These are phyloP conservation scores for Lithophane socia DNA, from an alignment of 2,888 invertebrate species.

Conservation along the genomic window DNA sequence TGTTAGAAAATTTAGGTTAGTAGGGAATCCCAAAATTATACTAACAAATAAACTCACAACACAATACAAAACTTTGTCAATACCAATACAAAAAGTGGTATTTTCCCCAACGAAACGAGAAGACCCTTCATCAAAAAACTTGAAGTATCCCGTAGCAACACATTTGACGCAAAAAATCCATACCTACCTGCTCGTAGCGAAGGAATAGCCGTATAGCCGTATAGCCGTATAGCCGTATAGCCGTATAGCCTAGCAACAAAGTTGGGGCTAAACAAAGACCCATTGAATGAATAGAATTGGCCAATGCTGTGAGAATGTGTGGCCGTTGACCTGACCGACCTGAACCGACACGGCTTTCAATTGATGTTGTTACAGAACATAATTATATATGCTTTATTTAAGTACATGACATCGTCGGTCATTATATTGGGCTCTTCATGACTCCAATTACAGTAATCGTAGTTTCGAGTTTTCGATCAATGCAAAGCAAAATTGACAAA, in stretches of 20 bases:
- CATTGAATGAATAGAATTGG: slow-evolving; percentile 63
- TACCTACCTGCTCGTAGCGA: slow-evolving; percentile 30
- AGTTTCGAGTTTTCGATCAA: background rate
- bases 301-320: slow-evolving; percentile 60
- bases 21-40: background rate
- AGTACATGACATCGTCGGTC: background rate
- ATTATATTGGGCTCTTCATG: slow-evolving; percentile 35
- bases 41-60: slow-evolving; percentile 20
- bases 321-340: slow-evolving; percentile 62
- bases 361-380: slow-evolving; percentile 27
- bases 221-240: slow-evolving; percentile 16
- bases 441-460: slow-evolving; percentile 21
- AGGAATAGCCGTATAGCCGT: background rate
- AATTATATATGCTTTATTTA: slow-evolving; percentile 32
- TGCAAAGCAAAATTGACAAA: slow-evolving; percentile 1
- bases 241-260: slow-evolving; percentile 56
- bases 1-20: slow-evolving; percentile 11
- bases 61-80: slow-evolving; percentile 36
- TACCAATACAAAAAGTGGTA: slow-evolving; percentile 45
- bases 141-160: slow-evolving; percentile 47
- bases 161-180: slow-evolving; percentile 41
- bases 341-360: slow-evolving; percentile 48
- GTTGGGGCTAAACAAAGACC: slow-evolving; percentile 53
- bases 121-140: slow-evolving; percentile 38
- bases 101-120: slow-evolving; percentile 26